Base-by-base conservation (phyloP, 1,140 invertebrate genomes). In the Protaetia brevitarsis region DNA sequence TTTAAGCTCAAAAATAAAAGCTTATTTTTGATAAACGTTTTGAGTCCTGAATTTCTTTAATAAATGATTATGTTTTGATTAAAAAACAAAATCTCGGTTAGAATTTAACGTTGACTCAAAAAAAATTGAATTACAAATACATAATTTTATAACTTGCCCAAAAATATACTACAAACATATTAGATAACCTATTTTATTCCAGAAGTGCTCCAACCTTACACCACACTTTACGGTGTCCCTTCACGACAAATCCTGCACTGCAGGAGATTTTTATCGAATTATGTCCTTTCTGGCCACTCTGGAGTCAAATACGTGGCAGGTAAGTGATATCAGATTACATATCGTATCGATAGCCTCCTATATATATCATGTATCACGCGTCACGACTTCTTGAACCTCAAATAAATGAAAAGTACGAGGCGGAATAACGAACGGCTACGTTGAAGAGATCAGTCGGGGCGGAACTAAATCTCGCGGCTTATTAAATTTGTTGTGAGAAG, bases 241-340 rank as follows among this genome's bases (percentile, higher is more conserved):
- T 51, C 41, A 51, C 41, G 41, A 51, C 19, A 51, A 26, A 51
- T 62, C 29, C 60, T 62, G 60, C 29, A 16, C 23, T 36, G 60
- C 60, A 62, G 60, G 60, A 62, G 29, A 62, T 3, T 19, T 59
- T 59, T 28, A 59, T 59, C 57, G 36, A 27, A 30, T 60, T 30
- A 81, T 81, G 80, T 80, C 80, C 66, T 81, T 81, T 73, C 73
- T 81, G 66, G 79, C 80, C 68, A 80, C 79, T 45, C 72, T 81
- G 68, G 80, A 81, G 68, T 77, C 78, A 56, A 80, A 79, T 68
- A 79, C 78, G 68, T 81, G 80, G 80, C 80, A 81, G 79, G 80
- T 81, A 76, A 78, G 74, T 77, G 8, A 37, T 56, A 8, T 37
- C 61, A 36, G n/a, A n/a, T n/a, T n/a, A n/a, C n/a, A n/a, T n/a